These are phyloP conservation scores for Cataglyphis albicans DNA, from an alignment of 2,888 invertebrate genomes.

Conservation along the genomic window DNA sequence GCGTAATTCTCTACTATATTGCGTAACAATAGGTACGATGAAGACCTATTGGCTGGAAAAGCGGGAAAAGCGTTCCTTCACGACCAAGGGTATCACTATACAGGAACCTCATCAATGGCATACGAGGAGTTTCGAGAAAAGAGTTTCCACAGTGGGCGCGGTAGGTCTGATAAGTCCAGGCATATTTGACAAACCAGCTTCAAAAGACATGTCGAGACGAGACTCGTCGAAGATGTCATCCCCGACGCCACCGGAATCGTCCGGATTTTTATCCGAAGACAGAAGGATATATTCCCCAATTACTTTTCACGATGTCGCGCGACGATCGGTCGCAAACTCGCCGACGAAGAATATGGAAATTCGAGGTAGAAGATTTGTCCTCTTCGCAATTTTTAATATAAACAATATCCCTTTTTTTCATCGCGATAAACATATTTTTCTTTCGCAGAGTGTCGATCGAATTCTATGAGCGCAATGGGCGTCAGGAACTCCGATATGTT, in stretches of 20 bases:
- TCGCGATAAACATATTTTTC: not conserved
- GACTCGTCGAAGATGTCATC: slow-evolving; percentile 75
- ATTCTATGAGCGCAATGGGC: slow-evolving; percentile 89
- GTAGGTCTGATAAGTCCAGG: slow-evolving; percentile 34
- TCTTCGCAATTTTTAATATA: slow-evolving; percentile 1
- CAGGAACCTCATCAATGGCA: slow-evolving; percentile 80
- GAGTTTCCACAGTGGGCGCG: slow-evolving; percentile 68
- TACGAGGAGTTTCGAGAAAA: slow-evolving; percentile 85
- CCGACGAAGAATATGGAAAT: slow-evolving; percentile 88
- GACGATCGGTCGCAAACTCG: slow-evolving; percentile 92
- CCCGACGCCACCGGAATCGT: slow-evolving; percentile 70
- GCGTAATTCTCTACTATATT: not conserved
- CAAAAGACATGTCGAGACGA: slow-evolving; percentile 67
- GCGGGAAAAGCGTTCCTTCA: slow-evolving; percentile 89
- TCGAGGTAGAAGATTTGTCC: slow-evolving; percentile 78
- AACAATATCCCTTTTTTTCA: not conserved
- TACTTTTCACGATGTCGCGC: slow-evolving; percentile 93
- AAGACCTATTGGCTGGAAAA: slow-evolving; percentile 96
- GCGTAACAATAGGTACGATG: slow-evolving; percentile 89
- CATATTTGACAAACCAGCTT: slow-evolving; percentile 62
- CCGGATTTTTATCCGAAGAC: slow-evolving; percentile 87
- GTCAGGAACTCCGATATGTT: slow-evolving; percentile 87
- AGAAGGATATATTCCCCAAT: slow-evolving; percentile 93
- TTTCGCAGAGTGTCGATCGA: slow-evolving; percentile 89
- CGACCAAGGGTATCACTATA: slow-evolving; percentile 81